Percentiles rank a stretch among this genome's conserved stretches.
Evolutionary conservation across 2,113 vertebrate species (phyloP).

Genomic region (Strix aluco): DNA sequence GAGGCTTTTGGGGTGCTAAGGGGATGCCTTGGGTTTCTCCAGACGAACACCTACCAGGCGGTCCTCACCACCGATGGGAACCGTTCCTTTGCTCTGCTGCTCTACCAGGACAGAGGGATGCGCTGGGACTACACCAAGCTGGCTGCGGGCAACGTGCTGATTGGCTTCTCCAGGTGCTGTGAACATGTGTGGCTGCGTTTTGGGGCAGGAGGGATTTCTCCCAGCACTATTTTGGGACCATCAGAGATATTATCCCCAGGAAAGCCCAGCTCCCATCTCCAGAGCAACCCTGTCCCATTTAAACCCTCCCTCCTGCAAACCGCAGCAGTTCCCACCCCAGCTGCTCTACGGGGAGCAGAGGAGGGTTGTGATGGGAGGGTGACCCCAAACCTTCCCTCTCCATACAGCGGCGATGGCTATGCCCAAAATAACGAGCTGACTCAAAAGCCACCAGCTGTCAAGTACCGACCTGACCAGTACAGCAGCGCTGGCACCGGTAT

Average conservation of each 20-base stretch:
- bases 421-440: conserved; percentile 65
- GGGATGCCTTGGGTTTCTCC: background rate
- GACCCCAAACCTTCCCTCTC: background rate
- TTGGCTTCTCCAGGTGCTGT: conserved; percentile 54
- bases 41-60: conserved; percentile 36
- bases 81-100: conserved; percentile 13
- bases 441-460: conserved; percentile 32
- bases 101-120: conserved; percentile 20
- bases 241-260: rapidly evolving
- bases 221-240: background rate
- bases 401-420: conserved; percentile 63
- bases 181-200: rapidly evolving
- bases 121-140: conserved; percentile 10
- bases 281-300: background rate
- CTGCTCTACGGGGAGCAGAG: background rate
- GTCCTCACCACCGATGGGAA: conserved; percentile 25
- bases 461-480: conserved; percentile 69
- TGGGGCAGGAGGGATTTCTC: background rate
- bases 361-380: background rate
- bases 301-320: background rate
- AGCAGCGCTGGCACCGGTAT: conserved; percentile 46
- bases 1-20: background rate
- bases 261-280: background rate
- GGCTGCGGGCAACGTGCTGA: background rate
- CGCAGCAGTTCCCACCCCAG: background rate